Conservation (phyloP, 2,888 invertebrate species). For the Syritta pipiens region DNA sequence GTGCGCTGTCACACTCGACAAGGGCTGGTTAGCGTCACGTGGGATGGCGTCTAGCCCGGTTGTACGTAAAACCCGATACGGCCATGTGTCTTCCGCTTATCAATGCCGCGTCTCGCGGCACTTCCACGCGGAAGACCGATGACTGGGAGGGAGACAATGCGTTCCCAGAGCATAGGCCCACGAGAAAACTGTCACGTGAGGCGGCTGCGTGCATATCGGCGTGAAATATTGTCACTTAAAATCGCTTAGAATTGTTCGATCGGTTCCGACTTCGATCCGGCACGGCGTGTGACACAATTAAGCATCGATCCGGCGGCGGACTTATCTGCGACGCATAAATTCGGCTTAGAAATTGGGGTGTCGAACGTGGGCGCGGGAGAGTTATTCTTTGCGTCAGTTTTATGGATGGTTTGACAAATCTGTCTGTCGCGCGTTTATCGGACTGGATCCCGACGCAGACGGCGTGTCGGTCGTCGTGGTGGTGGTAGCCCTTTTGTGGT, state of each 20-base stretch:
- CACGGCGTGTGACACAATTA: conserved; percentile 56
- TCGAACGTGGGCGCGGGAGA: conserved; percentile 2
- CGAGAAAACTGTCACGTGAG: conserved; percentile 29
- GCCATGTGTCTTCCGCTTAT: conserved; percentile 61
- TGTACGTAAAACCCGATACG: conserved; percentile 40
- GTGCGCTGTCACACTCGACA: background rate
- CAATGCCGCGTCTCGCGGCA: conserved; percentile 29
- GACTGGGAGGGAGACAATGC: conserved; percentile 27
- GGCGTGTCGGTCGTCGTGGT: conserved; percentile 4
- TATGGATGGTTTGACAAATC: conserved; percentile 29
- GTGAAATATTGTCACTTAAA: conserved; percentile 55
- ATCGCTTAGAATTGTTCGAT: conserved; percentile 24
- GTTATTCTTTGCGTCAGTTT: conserved; percentile 22
- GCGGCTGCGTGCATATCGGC: conserved; percentile 26
- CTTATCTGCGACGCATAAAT: conserved; percentile 55
- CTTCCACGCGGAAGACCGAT: conserved; percentile 41
- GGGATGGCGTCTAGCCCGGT: conserved; percentile 41
- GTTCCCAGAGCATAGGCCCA: conserved; percentile 35
- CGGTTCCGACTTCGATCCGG: conserved; percentile 2
- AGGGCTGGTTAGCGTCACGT: conserved; percentile 26
- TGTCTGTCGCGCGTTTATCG: conserved; percentile 3
- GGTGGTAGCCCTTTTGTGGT: conserved; percentile 4
- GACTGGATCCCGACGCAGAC: background rate
- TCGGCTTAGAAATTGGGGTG: conserved; percentile 35
- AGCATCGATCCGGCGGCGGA: conserved; percentile 25